phyloP scores from a whole-genome alignment of 64 coral and sea anemone species.

The Stylophora pistillata region DNA sequence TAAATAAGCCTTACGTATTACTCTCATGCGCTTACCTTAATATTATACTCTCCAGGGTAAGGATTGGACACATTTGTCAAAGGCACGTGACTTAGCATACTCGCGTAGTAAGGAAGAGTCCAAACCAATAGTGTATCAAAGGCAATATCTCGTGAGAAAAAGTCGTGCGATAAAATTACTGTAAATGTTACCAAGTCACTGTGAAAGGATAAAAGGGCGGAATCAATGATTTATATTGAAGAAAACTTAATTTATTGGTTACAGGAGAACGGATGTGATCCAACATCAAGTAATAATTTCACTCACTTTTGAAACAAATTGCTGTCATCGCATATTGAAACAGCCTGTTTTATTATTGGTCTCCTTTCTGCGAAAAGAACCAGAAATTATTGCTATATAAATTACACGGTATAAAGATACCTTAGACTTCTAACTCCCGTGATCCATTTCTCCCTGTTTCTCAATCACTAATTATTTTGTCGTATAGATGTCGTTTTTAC shows the following conservation, averaged over 20 bases:
- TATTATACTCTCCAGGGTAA: constrained; percentile 15
- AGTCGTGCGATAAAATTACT: background rate
- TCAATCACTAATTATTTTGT: too few species aligned
- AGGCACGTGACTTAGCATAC: background rate
- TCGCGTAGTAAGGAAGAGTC: constrained; percentile 13
- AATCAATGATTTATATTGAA: too few species aligned
- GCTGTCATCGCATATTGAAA: background rate
- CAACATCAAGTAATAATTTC: background rate
- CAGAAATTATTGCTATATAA: too few species aligned
- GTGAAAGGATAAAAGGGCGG: background rate
- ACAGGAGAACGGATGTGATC: too few species aligned
- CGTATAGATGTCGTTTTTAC: too few species aligned
- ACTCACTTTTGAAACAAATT: constrained; percentile 30
- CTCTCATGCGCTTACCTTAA: background rate
- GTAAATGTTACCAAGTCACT: constrained; percentile 33
- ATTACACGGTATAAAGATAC: too few species aligned
- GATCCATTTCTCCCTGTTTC: too few species aligned
- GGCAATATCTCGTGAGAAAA: background rate
- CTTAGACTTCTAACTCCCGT: too few species aligned
- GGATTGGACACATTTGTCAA: constrained; percentile 14
- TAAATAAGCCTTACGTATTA: too few species aligned
- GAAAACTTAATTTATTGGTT: too few species aligned
- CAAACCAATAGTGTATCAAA: constrained; percentile 13
- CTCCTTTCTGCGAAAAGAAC: background rate
- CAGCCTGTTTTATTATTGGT: background rate